Evolutionary conservation across 2,888 invertebrate species (phyloP), one percentile per base, ranked within the genome.

Genomic region (Brenthis hecate): DNA sequence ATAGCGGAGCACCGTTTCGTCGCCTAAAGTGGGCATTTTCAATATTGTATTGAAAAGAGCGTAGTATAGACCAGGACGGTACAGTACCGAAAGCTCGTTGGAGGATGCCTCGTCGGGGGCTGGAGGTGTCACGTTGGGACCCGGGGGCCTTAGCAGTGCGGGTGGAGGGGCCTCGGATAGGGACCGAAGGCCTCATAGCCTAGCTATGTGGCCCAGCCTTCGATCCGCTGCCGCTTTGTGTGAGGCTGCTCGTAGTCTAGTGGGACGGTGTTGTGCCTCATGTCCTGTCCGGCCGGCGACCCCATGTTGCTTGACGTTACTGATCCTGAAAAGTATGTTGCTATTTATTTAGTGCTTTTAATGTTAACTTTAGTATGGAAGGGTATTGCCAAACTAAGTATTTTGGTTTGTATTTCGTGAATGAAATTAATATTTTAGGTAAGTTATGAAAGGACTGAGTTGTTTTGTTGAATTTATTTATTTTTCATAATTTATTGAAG

Each of bases 171-270:
- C 91, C 89, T 91, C 83, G 91, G 89, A 81, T 89, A 90, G 69
- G 87, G 76, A 73, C 92, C 92, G 87, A 89, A 92, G 92, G 88
- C 92, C 88, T 91, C 91, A 73, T 85, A 82, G 89, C 87, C 86
- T 87, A 91, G 95, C 96, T 97, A 97, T 95, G 97, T 96, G 88
- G 96, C 95, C 98, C 98, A 98, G 73, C 96, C 96, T 85, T 98
- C 98, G 85, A 98, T 95, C 89, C 98, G 95, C 81, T 97, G 96
- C 85, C 98, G 95, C 93, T 98, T 98, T 89, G 96, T 85, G 82
- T 94, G 94, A 68, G 92, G 90, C 86, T 94, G 93, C 78, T 94
- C 94, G 80, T 94, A 94, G 79, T 93, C 93, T 56, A 92, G 83
- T 36, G 91, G 89, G 68, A 82, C 86, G 50, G 84, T 81, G 80